Base-by-base conservation (phyloP, 2,797 vertebrate genomes). In the Sphenodon punctatus region DNA sequence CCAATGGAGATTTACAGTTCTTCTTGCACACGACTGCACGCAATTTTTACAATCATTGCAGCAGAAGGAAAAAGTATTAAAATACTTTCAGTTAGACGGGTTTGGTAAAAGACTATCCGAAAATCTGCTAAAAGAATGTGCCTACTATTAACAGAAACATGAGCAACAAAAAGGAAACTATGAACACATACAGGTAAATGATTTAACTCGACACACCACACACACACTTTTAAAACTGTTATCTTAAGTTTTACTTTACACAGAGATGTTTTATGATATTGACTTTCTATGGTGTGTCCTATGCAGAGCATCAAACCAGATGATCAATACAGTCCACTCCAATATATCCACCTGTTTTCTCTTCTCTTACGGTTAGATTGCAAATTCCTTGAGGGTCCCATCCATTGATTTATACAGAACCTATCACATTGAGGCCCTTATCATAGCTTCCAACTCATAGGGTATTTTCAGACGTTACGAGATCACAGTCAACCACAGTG, bases 181-280 rank as follows among this genome's bases (percentile, higher is more conserved):
- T 30, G 81, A 53, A 63, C 48, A 23, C 23, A 69, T 8, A 72
- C 1, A 76, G 19, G 39, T 23, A 58, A 86, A 68, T 3, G 64
- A 39, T 60, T 82, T 25, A 45, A 46, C 69, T 73, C 39, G 51
- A 55, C 10, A 56, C 13, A 25, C 9, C 56, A 7, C 19, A 56
- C 65, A 66, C 7, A 55, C 8, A 74, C n/a, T n/a, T n/a, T n/a
- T n/a, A n/a, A n/a, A n/a, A n/a, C n/a, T n/a, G 84, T 78, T 80
- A 23, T 68, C 56, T 87, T 60, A 71, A 84, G 64, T 46, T 45
- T 61, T 76, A 84, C 41, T 84, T 83, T 73, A 79, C 41, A 56
- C 5, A 8, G 25, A 77, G 69, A 42, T 80, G 88, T 10, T 23
- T 20, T n/a, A 38, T 39, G 39, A 16, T 12, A 17, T 32, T 36